A percentile compares a stretch with the other conserved stretches of the same genome.
Conservation (phyloP, 2,113 vertebrate species). For the Sterrhoptilus dennistouni region DNA sequence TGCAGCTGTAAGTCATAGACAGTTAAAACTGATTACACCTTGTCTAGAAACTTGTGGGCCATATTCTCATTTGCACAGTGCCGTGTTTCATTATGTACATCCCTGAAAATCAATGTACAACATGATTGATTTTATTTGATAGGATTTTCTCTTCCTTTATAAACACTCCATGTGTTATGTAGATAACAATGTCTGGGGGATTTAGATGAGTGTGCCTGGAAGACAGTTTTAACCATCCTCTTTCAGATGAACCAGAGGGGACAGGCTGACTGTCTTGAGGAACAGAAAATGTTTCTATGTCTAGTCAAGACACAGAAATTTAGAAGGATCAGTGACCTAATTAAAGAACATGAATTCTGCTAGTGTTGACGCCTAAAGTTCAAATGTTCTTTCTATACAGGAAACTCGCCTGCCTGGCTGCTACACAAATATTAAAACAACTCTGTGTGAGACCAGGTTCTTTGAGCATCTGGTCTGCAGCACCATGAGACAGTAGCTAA, state of each 20-base stretch:
- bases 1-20: not conserved
- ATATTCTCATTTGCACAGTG: not conserved
- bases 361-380: slow-evolving; percentile 33
- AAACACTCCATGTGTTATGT: not conserved
- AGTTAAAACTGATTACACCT: not conserved
- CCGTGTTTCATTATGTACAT: not conserved
- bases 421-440: slow-evolving; percentile 54
- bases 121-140: not conserved
- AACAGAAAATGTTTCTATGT: slow-evolving; percentile 22
- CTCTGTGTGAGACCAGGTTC: slow-evolving; percentile 25
- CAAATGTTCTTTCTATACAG: slow-evolving; percentile 51
- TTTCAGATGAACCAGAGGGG: not conserved
- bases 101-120: not conserved
- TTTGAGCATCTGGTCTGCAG: slow-evolving; percentile 47
- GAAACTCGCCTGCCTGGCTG: slow-evolving; percentile 52
- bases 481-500: slow-evolving; percentile 20
- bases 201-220: not conserved
- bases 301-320: slow-evolving; percentile 27
- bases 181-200: not conserved
- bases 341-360: slow-evolving; percentile 53
- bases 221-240: slow-evolving; percentile 1
- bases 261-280: slow-evolving; percentile 56
- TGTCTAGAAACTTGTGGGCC: not conserved
- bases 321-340: slow-evolving; percentile 37
- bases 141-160: not conserved